Evolutionary conservation across 2,888 invertebrate species (phyloP).

Genomic region (Labia minor): DNA sequence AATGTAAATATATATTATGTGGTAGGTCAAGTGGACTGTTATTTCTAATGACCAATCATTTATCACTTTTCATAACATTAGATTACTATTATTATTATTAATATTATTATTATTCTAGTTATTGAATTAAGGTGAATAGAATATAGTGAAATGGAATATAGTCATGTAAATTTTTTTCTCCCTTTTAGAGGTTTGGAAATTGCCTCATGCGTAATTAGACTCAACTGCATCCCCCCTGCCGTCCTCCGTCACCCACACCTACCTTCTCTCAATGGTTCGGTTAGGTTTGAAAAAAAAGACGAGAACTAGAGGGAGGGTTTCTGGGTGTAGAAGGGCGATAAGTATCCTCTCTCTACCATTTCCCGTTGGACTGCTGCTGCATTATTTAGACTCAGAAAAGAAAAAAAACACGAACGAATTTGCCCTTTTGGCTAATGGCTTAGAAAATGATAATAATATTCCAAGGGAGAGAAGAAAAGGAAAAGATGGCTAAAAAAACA

Average conservation of each 20-base stretch:
- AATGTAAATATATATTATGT: too few relatives aligned
- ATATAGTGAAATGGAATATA: not conserved
- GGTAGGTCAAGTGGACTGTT: too few relatives aligned
- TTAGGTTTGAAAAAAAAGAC: too few relatives aligned
- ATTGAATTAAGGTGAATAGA: not conserved
- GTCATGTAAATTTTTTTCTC: not conserved
- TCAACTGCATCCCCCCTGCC: not conserved
- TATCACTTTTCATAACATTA: too few relatives aligned
- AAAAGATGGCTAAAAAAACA: not conserved
- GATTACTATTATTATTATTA: too few relatives aligned
- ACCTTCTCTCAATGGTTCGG: too few relatives aligned
- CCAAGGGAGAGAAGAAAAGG: not conserved
- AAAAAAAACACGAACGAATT: not conserved
- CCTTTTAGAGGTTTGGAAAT: not conserved
- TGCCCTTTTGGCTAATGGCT: constrained; percentile 7
- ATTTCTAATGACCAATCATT: too few relatives aligned
- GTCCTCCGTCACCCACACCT: too few relatives aligned
- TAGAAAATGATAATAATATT: constrained; percentile 13
- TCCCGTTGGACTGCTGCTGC: not conserved
- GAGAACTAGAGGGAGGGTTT: too few relatives aligned
- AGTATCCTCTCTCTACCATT: not conserved
- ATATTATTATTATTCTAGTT: too few relatives aligned
- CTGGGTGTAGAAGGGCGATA: not conserved
- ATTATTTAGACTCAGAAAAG: not conserved
- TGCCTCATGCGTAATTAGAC: not conserved